Evolutionary conservation across 2,888 invertebrate species (phyloP).

Genomic region (Odontocolon sp.): DNA sequence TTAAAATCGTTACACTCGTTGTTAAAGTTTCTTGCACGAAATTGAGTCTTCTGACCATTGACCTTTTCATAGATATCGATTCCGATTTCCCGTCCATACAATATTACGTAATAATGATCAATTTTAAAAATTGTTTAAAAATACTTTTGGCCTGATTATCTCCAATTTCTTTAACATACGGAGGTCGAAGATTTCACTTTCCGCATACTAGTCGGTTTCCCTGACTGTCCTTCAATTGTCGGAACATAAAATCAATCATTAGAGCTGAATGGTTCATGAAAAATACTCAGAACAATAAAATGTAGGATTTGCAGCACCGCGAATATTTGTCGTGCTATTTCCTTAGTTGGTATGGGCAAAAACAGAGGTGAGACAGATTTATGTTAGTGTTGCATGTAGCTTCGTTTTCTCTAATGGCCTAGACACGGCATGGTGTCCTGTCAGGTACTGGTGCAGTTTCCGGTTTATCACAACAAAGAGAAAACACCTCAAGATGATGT

Average conservation of each 20-base stretch:
- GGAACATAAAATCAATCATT: not conserved
- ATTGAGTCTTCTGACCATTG: too few species aligned
- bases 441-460: slow-evolving; percentile 34
- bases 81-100: too few species aligned
- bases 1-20: too few species aligned
- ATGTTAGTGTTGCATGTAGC: slow-evolving; percentile 24
- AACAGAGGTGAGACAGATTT: slow-evolving; percentile 22
- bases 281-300: slow-evolving; percentile 1
- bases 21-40: too few species aligned
- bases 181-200: not conserved
- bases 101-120: too few species aligned
- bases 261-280: not conserved
- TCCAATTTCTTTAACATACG: too few species aligned
- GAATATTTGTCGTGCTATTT: slow-evolving; percentile 25
- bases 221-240: not conserved
- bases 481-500: slow-evolving; percentile 8
- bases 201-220: not conserved
- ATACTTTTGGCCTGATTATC: too few species aligned
- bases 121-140: too few species aligned
- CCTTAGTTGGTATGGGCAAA: slow-evolving; percentile 16
- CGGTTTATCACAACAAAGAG: slow-evolving; percentile 46
- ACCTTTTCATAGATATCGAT: too few species aligned
- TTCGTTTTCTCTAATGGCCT: slow-evolving; percentile 52
- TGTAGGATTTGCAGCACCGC: not conserved
- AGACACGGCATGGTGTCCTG: slow-evolving; percentile 34